Conservation (phyloP, 2,888 invertebrate species). For the Rhagium mordax region DNA sequence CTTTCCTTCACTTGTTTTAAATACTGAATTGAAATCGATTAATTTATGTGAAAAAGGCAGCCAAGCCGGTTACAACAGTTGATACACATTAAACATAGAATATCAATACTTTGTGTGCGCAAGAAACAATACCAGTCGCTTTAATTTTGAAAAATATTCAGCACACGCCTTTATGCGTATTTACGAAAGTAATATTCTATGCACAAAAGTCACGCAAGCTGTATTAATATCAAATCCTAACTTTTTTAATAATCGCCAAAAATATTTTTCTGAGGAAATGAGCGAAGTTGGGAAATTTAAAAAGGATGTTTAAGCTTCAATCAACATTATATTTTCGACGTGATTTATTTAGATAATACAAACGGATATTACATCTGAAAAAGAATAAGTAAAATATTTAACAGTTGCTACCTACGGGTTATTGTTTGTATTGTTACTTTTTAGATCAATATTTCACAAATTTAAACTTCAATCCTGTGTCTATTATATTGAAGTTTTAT, state of each 20-base stretch:
- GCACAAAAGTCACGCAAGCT: background rate
- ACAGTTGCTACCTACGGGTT: background rate
- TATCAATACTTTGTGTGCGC: too few species aligned
- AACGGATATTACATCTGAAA: background rate
- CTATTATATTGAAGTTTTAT: too few species aligned
- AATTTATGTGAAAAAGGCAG: too few species aligned
- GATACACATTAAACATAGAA: background rate
- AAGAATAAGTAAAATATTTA: background rate
- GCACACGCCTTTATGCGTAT: background rate
- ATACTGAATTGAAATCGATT: too few species aligned
- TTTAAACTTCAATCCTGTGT: too few species aligned
- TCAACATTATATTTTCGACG: background rate
- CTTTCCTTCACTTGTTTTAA: background rate
- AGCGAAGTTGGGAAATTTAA: conserved; percentile 1
- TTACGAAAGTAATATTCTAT: too few species aligned
- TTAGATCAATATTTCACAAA: too few species aligned
- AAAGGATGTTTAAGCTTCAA: background rate
- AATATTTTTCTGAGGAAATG: conserved; percentile 3
- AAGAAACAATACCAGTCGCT: too few species aligned
- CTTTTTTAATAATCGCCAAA: conserved; percentile 12
- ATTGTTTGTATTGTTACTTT: background rate
- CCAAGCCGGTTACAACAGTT: too few species aligned
- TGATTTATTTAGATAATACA: background rate
- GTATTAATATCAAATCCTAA: background rate
- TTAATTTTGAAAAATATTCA: too few species aligned